Base-by-base conservation (phyloP, 2,113 vertebrate genomes). In the Marmota monax region DNA sequence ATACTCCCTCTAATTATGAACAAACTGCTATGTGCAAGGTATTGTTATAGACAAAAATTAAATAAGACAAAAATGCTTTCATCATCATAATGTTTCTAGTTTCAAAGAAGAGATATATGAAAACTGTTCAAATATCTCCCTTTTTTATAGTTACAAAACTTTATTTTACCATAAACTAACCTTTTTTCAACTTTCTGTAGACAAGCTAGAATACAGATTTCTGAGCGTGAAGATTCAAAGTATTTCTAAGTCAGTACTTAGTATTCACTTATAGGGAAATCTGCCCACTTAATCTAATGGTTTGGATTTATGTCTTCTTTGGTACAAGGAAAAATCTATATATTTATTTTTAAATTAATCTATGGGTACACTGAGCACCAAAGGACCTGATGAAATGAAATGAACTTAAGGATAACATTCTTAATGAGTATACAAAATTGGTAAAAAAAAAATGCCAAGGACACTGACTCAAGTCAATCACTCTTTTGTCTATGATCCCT, bases 41-140 rank as follows among this genome's bases (percentile, higher is more conserved):
- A 93, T 9, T 84, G 4, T 42, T 65, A 48, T 32, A 89, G 18
- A 32, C 18, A 88, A 63, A 92, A 86, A 94, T 34, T 51, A 88
- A 94, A n/a, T 23, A 42, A 84, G 37, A 95, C 32, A 94, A 97
- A 96, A 95, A 90, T 80, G 18, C 63, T 89, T 32, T 96, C 32
- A 84, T 17, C 42, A 93, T 51, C 61, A 90, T 65, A 6, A 96
- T 89, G 17, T 29, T 88, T 80, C 67, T 69, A 93, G 79, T 80
- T 89, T 92, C 53, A 94, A 13, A 89, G 29, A 88, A 65, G 32
- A 92, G 22, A 92, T 18, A 69, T 25, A 69, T 27, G 67, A 78
- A 96, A 92, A 76, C 83, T 51, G 17, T 72, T 96, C 89, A 70
- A 85, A 80, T 45, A 72, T 45, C 56, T 78, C 45, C 16, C 83